A percentile compares a stretch with the other conserved stretches of the same genome.
Evolutionary conservation across 2,797 vertebrate genomes (phyloP).

Genomic region (Staurois parvus): DNA sequence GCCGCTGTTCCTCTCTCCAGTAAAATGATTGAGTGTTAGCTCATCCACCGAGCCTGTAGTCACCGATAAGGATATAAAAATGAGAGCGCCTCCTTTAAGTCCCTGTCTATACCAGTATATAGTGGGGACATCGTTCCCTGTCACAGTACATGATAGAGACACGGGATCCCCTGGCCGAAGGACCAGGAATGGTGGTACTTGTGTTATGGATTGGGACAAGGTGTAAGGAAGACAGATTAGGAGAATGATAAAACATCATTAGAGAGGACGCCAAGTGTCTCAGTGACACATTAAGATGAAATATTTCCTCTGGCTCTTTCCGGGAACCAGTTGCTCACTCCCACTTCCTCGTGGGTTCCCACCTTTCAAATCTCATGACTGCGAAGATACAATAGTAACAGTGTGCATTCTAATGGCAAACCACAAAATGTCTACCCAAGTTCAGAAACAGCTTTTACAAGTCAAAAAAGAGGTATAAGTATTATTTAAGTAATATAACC

Average conservation of each 20-base stretch:
- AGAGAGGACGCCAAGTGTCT: too few relatives aligned
- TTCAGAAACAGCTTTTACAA: too few relatives aligned
- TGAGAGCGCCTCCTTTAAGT: constrained; percentile 25
- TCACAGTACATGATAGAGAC: constrained; percentile 64
- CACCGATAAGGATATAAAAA: not conserved
- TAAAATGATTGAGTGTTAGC: constrained; percentile 33
- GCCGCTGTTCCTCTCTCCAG: not conserved
- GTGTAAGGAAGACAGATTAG: constrained; percentile 28
- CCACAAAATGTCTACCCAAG: too few relatives aligned
- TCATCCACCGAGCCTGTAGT: not conserved
- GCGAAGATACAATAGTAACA: too few relatives aligned
- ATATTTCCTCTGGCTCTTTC: too few relatives aligned
- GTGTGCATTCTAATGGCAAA: too few relatives aligned
- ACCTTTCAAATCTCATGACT: too few relatives aligned
- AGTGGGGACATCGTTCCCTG: constrained; percentile 60
- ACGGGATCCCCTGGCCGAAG: constrained; percentile 59
- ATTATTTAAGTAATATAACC: too few relatives aligned
- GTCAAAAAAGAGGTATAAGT: too few relatives aligned
- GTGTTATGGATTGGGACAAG: constrained; percentile 24
- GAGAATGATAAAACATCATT: constrained; percentile 26
- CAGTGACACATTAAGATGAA: too few relatives aligned
- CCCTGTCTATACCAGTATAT: constrained; percentile 61
- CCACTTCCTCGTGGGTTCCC: too few relatives aligned
- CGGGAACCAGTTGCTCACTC: too few relatives aligned
- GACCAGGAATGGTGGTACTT: not conserved